Evolutionary conservation across 2,888 invertebrate genomes (phyloP), one percentile per base, ranked within the genome.

Genomic region (Tetranychus piercei): DNA sequence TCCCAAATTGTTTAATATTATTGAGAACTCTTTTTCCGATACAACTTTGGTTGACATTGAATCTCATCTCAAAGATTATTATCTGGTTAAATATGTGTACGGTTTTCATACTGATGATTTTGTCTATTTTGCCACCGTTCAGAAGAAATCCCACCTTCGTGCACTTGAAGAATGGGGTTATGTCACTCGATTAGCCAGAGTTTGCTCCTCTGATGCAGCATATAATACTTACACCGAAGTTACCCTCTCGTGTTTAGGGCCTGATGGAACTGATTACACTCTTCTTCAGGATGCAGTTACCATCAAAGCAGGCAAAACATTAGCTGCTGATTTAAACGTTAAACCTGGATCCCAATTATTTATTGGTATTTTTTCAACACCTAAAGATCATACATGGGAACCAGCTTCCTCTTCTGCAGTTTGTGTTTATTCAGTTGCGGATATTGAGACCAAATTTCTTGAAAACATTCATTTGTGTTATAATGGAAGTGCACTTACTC

Each of bases 381-480:
- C 77, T 67, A 73, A 72, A 7, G 79, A 79, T 66, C 79, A 79
- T 64, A 79, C 78, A 15, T 73, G 74, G 5, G 73, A 73, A 6
- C 74, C 79, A 0, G 64, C 75, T 34, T 15, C 72, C 5, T 71
- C 89, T 78, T 94, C 96, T 1, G 96, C 94, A 0, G 85, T 97
- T 79, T 97, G 97, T 84, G 87, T 94, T 71, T 97, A 90, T 84
- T 91, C 94, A 76, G 84, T 97, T 78, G 88, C 90, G 80, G 90
- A 92, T 78, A 91, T 96, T 80, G 92, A 94, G 82, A 88, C 89
- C 79, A 90, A 91, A 82, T 97, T 97, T 83, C 92, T 91, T 81
- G 91, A 94, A 83, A 97, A 96, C 84, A 94, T 96, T 80, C 93
- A 94, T 82, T 90, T 92, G 88, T 97, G 97, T 84, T 95, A 95